Conservation (phyloP, 2,113 vertebrate genomes). For the Centropus bengalensis region DNA sequence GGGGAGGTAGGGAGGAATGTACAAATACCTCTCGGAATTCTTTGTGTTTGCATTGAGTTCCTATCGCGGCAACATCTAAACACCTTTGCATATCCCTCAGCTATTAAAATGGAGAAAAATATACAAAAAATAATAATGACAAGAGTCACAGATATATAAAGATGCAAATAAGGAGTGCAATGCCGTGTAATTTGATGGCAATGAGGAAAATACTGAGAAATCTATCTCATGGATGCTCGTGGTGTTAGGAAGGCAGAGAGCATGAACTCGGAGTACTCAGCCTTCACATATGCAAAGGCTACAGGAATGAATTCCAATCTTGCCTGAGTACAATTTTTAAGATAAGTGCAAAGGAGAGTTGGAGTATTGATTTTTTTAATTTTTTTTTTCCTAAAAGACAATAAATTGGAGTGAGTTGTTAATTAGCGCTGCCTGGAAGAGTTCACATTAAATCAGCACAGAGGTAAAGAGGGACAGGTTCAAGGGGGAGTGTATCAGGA, state of each 20-base stretch:
- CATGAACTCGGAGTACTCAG: background rate
- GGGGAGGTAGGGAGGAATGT: background rate
- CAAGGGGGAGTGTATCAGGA: background rate
- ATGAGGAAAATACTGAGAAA: conserved; percentile 14
- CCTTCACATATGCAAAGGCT: background rate
- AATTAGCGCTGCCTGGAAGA: conserved; percentile 55
- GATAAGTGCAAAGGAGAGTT: conserved; percentile 37
- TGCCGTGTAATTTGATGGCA: background rate
- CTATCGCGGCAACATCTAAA: background rate
- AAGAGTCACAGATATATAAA: background rate
- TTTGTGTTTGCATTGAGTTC: background rate
- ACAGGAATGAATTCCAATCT: conserved; percentile 48
- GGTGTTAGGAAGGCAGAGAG: conserved; percentile 16
- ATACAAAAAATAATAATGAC: background rate
- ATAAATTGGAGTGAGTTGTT: conserved; percentile 64
- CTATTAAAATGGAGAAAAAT: background rate
- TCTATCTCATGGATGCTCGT: background rate
- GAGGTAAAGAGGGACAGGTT: conserved; percentile 11
- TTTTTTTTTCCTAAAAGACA: conserved; percentile 8
- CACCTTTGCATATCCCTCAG: background rate
- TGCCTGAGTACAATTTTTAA: conserved; percentile 62
- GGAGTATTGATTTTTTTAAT: conserved; percentile 30
- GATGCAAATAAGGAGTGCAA: background rate
- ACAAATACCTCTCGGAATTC: background rate
- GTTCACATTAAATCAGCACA: conserved; percentile 34